Conservation (phyloP, 2,113 vertebrate genomes). For the Bubalus kerabau region DNA sequence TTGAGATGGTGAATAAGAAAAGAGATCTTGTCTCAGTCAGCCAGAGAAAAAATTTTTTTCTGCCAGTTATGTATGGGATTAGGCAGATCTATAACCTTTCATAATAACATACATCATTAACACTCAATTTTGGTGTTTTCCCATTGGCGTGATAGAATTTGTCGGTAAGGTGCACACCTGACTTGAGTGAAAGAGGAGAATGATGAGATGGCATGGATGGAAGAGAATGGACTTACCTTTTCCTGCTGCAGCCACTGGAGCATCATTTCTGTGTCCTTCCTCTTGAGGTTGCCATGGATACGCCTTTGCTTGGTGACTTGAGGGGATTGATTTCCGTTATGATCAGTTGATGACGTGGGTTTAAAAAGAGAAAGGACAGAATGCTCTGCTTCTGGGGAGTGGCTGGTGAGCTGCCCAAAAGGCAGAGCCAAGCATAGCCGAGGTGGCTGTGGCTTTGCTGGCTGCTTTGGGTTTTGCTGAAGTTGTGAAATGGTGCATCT, state of each 20-base stretch:
- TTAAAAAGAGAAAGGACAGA: slow-evolving; percentile 38
- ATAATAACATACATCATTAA: not conserved
- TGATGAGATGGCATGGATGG: slow-evolving; percentile 8
- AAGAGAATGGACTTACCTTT: slow-evolving; percentile 69
- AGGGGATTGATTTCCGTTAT: slow-evolving; percentile 35
- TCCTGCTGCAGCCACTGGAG: slow-evolving; percentile 46
- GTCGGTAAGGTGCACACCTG: not conserved
- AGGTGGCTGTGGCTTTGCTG: slow-evolving; percentile 47
- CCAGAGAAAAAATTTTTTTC: not conserved
- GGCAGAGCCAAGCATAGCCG: not conserved
- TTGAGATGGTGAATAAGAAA: not conserved
- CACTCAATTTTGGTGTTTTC: not conserved
- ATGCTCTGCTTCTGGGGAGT: slow-evolving; percentile 46
- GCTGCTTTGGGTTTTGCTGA: slow-evolving; percentile 60
- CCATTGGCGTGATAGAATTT: not conserved
- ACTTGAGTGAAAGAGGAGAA: not conserved
- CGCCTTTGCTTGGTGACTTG: slow-evolving; percentile 50
- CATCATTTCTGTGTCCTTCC: slow-evolving; percentile 67
- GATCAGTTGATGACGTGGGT: slow-evolving; percentile 43
- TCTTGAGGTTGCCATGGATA: slow-evolving; percentile 72
- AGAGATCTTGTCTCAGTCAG: not conserved
- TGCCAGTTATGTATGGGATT: not conserved
- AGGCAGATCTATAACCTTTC: not conserved
- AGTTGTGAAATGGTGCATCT: slow-evolving; percentile 73
- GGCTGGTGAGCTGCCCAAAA: slow-evolving; percentile 39